Evolutionary conservation across 2,113 vertebrate species (phyloP), one percentile per base, ranked within the genome.

Genomic region (Siniperca chuatsi): DNA sequence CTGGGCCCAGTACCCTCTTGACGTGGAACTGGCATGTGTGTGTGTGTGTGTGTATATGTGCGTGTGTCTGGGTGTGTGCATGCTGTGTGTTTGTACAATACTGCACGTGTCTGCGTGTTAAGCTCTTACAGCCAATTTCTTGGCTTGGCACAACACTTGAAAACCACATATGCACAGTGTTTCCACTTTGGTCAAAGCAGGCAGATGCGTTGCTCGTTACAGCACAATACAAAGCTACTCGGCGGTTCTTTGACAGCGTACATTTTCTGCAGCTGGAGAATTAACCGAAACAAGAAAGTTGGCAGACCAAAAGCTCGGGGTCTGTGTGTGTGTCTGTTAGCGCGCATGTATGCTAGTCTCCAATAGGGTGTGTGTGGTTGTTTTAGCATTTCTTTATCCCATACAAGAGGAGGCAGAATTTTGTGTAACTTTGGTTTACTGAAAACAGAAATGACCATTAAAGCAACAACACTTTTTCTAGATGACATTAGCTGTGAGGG

Each of bases 401-500:
- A 95, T 97, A 97, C 97, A 96, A 97, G 96, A 97, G 98, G 98
- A 99, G 98, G 98, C 98, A 99, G 98, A 99, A 98, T 97, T 97
- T 97, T 98, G 98, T 99, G 97, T 97, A 97, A 97, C 98, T 99
- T 99, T 99, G 98, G 98, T 99, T 99, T 98, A 98, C 96, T 98
- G 98, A 98, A 98, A 98, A 98, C 94, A 92, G 92, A 96, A 96
- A 95, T 93, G 92, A 94, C 92, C 92, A 76, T 96, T 99, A 99
- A 96, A 96, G 95, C 95, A 93, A 95, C 92, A 92, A 93, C 90
- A 87, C 93, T 95, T 95, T 37, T 94, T 94, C 95, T 95, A 91
- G 94, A 95, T 96, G 94, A 94, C 88, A 93, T 93, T 89, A 66
- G 90, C 93, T 81, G 83, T 57, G 78, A 89, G 83, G 88, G 78